Base-by-base conservation (phyloP, 2,888 invertebrate species). In the Tinea trinotella region DNA sequence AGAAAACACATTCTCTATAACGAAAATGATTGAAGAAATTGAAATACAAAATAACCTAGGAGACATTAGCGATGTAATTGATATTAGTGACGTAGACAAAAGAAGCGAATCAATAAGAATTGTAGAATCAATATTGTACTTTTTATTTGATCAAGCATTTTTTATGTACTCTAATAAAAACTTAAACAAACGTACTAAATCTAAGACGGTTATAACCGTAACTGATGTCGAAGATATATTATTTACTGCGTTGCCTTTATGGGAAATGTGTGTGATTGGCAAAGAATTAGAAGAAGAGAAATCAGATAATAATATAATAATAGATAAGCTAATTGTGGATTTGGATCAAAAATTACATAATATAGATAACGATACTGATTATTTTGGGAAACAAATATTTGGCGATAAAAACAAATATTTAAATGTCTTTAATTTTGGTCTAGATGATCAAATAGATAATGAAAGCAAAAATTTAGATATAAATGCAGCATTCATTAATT, bases 191-290 rank as follows among this genome's bases (percentile, higher is more conserved):
- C 13, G 12, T 40, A 7, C 7, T 1, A 4, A 13, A 40, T 15
- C 57, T 34, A 58, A 59, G 34, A 20, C 67, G 2, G 7, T 9
- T 4, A 57, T 83, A 0, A 84, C 83, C 7, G 68, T 85, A 1
- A 81, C 70, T 1, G 84, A 85, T 57, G 59, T 56, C 17, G 84
- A 82, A 64, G 84, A 85, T 61, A 78, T 84, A 55, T 55, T 85
- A 15, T 76, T 61, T 49, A 84, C 84, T 1, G 69, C 83, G 9
- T 54, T 61, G 5, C 57, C 63, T 36, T 54, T 71, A 13, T 79
- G 75, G 74, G n/a, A n/a, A n/a, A n/a, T n/a, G n/a, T n/a, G n/a
- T n/a, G n/a, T n/a, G n/a, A n/a, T n/a, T n/a, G n/a, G n/a, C n/a
- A n/a, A n/a, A n/a, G n/a, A n/a, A n/a, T n/a, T n/a, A n/a, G n/a